A percentile compares a stretch with the other conserved stretches of the same genome.
Conservation (phyloP, 2,797 vertebrate species). For the Gymnopithys bicolor region DNA sequence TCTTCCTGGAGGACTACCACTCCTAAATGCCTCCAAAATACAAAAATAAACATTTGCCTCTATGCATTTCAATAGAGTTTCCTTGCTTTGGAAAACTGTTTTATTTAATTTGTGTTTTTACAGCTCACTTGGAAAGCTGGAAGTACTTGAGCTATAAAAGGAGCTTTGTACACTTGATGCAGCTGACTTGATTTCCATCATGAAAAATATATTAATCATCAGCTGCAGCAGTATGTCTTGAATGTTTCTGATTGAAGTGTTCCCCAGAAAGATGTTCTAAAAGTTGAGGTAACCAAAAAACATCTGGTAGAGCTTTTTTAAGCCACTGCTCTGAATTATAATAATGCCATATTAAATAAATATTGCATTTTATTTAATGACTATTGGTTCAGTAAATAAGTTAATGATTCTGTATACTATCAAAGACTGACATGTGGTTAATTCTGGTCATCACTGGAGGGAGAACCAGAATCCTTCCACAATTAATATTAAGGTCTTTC, state of each 20-base stretch:
- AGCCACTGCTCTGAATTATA: neutral
- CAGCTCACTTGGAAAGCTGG: neutral
- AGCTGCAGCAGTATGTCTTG: neutral
- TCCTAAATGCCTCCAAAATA: neutral
- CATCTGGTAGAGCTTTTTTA: neutral
- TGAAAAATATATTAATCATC: neutral
- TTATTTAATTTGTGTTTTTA: conserved; percentile 18
- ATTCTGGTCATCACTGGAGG: neutral
- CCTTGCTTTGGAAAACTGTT: neutral
- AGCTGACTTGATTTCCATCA: neutral
- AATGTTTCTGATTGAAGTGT: neutral
- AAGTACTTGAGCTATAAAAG: conserved; percentile 17
- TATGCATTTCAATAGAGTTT: neutral
- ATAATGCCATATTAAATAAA: neutral
- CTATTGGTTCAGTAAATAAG: neutral
- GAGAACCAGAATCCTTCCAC: neutral
- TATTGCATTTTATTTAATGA: neutral
- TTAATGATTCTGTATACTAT: neutral
- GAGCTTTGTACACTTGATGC: neutral
- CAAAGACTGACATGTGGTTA: neutral
- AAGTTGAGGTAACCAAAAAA: neutral
- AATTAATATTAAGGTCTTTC: neutral
- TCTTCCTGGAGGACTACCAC: neutral
- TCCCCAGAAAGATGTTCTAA: neutral
- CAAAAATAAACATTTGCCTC: neutral